Evolutionary conservation across 2,797 vertebrate species (phyloP).

Genomic region (Artibeus jamaicensis): DNA sequence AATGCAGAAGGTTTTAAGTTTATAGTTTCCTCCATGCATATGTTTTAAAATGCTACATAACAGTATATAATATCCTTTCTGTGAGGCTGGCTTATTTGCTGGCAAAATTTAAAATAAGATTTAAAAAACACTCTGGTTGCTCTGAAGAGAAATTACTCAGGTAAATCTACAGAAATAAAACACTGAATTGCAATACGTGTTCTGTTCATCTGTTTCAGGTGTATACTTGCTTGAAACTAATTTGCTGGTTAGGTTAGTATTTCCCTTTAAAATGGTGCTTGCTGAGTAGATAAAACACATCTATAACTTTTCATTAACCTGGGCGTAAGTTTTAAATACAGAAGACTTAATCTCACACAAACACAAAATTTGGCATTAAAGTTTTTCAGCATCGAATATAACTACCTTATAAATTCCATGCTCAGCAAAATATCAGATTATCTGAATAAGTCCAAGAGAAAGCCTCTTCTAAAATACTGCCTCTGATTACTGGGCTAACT

Average conservation of each 20-base stretch:
- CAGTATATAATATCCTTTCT: background rate
- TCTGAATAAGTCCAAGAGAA: slow-evolving; percentile 31
- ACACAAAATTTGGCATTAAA: slow-evolving; percentile 1
- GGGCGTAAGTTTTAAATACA: slow-evolving; percentile 36
- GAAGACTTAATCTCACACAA: slow-evolving; percentile 12
- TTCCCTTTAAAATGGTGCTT: slow-evolving; percentile 42
- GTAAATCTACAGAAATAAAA: slow-evolving; percentile 58
- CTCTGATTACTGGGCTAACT: slow-evolving; percentile 15
- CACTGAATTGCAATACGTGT: slow-evolving; percentile 14
- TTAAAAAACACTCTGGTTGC: background rate
- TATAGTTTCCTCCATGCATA: slow-evolving; percentile 27
- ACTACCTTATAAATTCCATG: slow-evolving; percentile 40
- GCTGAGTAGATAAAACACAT: slow-evolving; percentile 28
- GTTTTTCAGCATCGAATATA: slow-evolving; percentile 1
- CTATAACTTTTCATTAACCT: slow-evolving; percentile 51
- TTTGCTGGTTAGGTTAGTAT: slow-evolving; percentile 47
- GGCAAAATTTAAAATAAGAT: slow-evolving; percentile 47
- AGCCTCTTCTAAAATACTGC: background rate
- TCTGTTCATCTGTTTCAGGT: slow-evolving; percentile 47
- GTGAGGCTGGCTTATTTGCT: background rate
- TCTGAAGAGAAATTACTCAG: slow-evolving; percentile 46
- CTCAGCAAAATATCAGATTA: slow-evolving; percentile 45
- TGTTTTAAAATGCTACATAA: slow-evolving; percentile 40
- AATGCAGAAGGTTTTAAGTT: background rate
- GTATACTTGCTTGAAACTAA: slow-evolving; percentile 37